Evolutionary conservation across 1,140 invertebrate species (phyloP).

Genomic region (Lordiphosa mommai): DNA sequence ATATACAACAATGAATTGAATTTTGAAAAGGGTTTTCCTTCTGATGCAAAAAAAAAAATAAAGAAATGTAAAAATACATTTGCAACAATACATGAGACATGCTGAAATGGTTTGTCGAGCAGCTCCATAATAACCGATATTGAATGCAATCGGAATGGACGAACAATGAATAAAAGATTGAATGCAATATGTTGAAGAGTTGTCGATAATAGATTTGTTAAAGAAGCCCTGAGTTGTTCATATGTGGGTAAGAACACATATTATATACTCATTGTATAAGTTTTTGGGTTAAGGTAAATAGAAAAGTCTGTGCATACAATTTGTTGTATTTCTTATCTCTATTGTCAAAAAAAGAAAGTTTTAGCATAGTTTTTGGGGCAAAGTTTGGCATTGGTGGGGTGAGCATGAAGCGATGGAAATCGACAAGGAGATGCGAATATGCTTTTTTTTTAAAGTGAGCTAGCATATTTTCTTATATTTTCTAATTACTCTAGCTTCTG

Average conservation of each 20-base stretch:
- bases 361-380: too few relatives aligned
- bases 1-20: conserved; percentile 40
- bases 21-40: conserved; percentile 57
- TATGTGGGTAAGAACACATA: not conserved
- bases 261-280: too few relatives aligned
- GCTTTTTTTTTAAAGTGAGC: too few relatives aligned
- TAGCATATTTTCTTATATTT: too few relatives aligned
- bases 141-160: conserved; percentile 51
- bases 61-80: conserved; percentile 34
- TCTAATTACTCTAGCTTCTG: too few relatives aligned
- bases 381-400: too few relatives aligned
- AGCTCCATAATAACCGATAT: conserved; percentile 63
- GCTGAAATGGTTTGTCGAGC: conserved; percentile 36
- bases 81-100: conserved; percentile 35
- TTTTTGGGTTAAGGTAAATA: too few relatives aligned
- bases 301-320: too few relatives aligned
- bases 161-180: conserved; percentile 60
- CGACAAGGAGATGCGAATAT: too few relatives aligned
- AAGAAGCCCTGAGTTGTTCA: not conserved
- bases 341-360: too few relatives aligned
- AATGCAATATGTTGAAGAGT: conserved; percentile 17
- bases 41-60: conserved; percentile 10
- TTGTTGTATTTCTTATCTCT: too few relatives aligned
- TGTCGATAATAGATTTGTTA: not conserved
- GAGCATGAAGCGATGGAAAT: too few relatives aligned